Conservation (phyloP, 2,113 vertebrate species). For the Kryptolebias marmoratus region DNA sequence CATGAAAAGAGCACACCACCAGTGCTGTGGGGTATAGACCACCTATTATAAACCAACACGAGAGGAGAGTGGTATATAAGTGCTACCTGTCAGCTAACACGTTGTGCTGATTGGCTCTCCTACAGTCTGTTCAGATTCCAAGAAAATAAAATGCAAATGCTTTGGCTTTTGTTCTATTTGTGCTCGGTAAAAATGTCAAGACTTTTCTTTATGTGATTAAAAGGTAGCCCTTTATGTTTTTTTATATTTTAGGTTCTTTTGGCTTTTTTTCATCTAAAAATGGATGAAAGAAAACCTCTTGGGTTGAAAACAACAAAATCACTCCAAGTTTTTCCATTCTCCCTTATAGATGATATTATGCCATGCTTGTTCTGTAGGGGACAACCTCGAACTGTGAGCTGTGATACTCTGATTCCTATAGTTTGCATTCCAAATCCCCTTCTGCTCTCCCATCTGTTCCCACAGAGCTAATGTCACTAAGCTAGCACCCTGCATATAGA, state of each 20-base stretch:
- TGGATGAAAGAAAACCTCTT: not conserved
- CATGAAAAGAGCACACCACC: not conserved
- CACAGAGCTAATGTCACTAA: constrained; percentile 55
- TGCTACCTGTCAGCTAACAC: not conserved
- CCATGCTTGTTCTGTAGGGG: not conserved
- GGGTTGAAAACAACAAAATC: not conserved
- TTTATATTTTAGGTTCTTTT: no score
- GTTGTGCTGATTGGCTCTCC: no score
- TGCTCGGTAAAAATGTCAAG: not conserved
- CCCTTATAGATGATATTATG: not conserved
- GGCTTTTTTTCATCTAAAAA: no score
- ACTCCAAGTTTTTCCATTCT: not conserved
- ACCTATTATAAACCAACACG: not conserved
- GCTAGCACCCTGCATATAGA: constrained; percentile 36
- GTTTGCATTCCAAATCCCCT: constrained; percentile 48
- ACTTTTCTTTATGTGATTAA: no score
- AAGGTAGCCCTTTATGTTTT: no score
- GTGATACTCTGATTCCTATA: constrained; percentile 45
- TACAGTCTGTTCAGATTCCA: no score
- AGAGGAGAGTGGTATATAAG: not conserved
- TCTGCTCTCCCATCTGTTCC: constrained; percentile 66
- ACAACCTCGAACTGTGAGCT: constrained; percentile 23
- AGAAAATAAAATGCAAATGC: not conserved
- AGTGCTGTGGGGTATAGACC: not conserved
- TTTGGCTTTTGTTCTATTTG: not conserved